Evolutionary conservation across 2,113 vertebrate species (phyloP).

Genomic region (Puffinus mauretanicus): DNA sequence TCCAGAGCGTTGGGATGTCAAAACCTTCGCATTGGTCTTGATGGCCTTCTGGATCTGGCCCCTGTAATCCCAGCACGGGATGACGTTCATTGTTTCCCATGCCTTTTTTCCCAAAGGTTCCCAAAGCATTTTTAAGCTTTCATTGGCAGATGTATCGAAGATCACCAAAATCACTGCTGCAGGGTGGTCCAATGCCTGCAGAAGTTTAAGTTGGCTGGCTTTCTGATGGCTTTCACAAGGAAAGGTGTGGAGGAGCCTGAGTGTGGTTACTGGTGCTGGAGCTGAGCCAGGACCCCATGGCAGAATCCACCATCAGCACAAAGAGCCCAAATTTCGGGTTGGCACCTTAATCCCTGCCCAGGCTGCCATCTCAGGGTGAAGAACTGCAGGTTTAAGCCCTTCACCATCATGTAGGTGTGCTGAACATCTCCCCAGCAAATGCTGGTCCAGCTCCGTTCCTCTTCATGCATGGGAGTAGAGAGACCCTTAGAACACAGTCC

Average conservation of each 20-base stretch:
- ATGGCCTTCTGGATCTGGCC: not conserved
- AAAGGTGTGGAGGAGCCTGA: not conserved
- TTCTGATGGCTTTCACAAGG: not conserved
- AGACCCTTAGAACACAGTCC: not conserved
- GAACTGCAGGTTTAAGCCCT: not conserved
- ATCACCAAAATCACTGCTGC: not conserved
- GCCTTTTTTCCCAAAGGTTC: not conserved
- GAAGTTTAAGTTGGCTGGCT: not conserved
- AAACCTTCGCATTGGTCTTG: not conserved
- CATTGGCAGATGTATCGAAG: not conserved
- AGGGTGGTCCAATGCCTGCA: not conserved
- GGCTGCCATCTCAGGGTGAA: not conserved
- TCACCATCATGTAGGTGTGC: not conserved
- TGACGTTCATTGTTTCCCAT: not conserved
- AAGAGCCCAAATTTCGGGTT: not conserved
- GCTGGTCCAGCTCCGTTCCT: not conserved
- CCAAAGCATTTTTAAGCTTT: not conserved
- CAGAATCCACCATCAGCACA: not conserved
- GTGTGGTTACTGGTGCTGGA: not conserved
- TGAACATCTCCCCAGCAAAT: not conserved
- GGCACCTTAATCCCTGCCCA: not conserved
- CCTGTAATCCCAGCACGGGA: not conserved
- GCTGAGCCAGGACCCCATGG: not conserved
- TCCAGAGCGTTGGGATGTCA: not conserved
- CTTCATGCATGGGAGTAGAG: accelerated